A percentile compares a stretch with the other conserved stretches of the same genome.
phyloP scores from a whole-genome alignment of 2,113 vertebrate genomes.

The Strix aluco region DNA sequence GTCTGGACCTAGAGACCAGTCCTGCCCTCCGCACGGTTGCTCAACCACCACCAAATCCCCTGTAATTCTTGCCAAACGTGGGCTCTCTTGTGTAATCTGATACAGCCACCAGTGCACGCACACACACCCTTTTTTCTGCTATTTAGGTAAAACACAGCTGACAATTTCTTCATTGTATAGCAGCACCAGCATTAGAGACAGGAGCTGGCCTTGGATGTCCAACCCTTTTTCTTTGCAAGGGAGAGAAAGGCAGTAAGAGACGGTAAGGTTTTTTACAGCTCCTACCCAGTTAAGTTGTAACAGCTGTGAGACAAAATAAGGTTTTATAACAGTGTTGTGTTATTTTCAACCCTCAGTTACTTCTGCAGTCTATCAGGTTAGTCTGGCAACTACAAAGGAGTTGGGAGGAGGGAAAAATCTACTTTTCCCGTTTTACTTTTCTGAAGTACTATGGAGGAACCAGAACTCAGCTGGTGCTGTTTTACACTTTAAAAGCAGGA shows the following conservation, averaged over 20 bases:
- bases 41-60: neutral
- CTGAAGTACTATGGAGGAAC: neutral
- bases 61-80: neutral
- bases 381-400: too few species aligned
- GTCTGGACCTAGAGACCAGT: neutral
- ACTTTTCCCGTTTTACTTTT: neutral
- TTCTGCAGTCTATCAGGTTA: neutral
- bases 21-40: fast-evolving
- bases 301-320: neutral
- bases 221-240: neutral
- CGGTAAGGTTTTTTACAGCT: neutral
- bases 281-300: neutral
- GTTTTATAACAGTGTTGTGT: neutral
- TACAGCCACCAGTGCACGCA: neutral
- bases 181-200: neutral
- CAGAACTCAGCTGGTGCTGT: neutral
- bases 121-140: neutral
- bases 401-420: neutral
- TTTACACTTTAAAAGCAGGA: neutral
- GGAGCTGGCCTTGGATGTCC: neutral
- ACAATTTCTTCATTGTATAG: neutral
- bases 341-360: neutral
- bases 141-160: neutral
- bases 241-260: neutral
- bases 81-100: conserved; percentile 4